These are phyloP conservation scores for Hemitrygon akajei DNA, from an alignment of 2,797 vertebrate species.

Conservation along the genomic window DNA sequence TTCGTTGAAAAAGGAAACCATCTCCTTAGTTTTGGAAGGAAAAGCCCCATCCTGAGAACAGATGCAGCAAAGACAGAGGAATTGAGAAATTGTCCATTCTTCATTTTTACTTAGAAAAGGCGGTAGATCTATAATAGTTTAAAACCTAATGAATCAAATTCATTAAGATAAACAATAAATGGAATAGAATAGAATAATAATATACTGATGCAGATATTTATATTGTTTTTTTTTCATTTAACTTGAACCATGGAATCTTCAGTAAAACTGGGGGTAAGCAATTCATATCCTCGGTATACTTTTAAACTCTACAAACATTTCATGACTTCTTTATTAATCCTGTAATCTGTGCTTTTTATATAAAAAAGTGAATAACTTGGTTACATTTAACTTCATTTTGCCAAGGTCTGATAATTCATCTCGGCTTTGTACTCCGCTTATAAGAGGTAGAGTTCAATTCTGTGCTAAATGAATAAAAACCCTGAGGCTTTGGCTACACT, in stretches of 20 bases:
- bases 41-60: too few species aligned
- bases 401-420: not conserved
- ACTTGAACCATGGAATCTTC: too few species aligned
- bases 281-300: not conserved
- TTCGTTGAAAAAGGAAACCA: too few species aligned
- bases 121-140: not conserved
- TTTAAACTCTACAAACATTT: not conserved
- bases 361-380: not conserved
- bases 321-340: not conserved
- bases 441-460: not conserved
- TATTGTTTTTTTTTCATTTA: too few species aligned
- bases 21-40: too few species aligned
- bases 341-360: not conserved
- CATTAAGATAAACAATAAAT: not conserved
- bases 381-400: not conserved
- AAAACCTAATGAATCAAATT: not conserved
- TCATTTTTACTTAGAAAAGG: too few species aligned
- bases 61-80: too few species aligned
- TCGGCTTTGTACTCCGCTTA: not conserved
- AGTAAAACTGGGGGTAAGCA: too few species aligned
- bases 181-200: not conserved
- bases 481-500: too few species aligned
- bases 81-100: too few species aligned
- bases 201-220: not conserved
- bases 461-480: not conserved